These are phyloP conservation scores for Malacoctenus gilli DNA, from an alignment of 2,797 vertebrate genomes.

Conservation along the genomic window DNA sequence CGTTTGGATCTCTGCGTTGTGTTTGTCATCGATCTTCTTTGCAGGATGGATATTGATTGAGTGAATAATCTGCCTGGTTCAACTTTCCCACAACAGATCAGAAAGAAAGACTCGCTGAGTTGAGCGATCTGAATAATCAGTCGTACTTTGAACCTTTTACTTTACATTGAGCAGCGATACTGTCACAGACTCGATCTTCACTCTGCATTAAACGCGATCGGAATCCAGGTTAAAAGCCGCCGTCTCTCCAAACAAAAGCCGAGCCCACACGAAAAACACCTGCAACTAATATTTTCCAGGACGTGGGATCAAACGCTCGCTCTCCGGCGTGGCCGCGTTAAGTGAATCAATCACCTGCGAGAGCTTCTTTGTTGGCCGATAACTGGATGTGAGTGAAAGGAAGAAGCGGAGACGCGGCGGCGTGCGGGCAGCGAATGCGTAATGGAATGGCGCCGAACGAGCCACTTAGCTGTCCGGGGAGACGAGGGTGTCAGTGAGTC, in stretches of 20 bases:
- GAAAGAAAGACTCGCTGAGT: too few relatives aligned
- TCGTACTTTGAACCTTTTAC: too few relatives aligned
- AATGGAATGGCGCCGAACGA: slow-evolving; percentile 64
- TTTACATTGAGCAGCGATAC: too few relatives aligned
- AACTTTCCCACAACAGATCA: too few relatives aligned
- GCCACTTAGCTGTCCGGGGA: slow-evolving; percentile 73
- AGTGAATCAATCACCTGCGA: slow-evolving; percentile 43
- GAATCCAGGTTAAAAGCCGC: background rate
- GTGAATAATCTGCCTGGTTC: too few relatives aligned
- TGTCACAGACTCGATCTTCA: too few relatives aligned
- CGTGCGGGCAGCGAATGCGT: slow-evolving; percentile 30
- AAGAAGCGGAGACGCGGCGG: slow-evolving; percentile 20
- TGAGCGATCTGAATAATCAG: too few relatives aligned
- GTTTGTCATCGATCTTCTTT: too few relatives aligned
- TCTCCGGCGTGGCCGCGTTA: slow-evolving; percentile 17
- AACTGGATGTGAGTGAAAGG: slow-evolving; percentile 29
- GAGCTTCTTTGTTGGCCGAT: slow-evolving; percentile 42
- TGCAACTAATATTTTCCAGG: slow-evolving; percentile 7
- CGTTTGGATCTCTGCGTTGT: too few relatives aligned
- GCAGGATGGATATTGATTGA: too few relatives aligned
- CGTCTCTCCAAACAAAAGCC: background rate
- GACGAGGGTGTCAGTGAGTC: slow-evolving; percentile 69
- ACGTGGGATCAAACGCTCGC: slow-evolving; percentile 26
- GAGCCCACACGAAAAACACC: slow-evolving; percentile 16
- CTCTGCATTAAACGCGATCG: too few relatives aligned